Conservation (phyloP, 1,140 invertebrate species). For the Procambarus clarkii region DNA sequence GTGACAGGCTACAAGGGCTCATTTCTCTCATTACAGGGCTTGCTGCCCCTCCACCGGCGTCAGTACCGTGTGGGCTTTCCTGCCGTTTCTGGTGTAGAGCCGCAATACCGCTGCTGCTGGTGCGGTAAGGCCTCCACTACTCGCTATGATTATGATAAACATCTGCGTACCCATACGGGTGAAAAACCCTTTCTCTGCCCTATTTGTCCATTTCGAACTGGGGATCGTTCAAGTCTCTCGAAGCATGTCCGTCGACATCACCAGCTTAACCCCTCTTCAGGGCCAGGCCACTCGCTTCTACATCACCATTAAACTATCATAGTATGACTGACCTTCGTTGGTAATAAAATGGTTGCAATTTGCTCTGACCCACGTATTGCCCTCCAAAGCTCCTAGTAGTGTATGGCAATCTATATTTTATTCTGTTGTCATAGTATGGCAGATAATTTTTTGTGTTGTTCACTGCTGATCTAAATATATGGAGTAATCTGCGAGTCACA, state of each 20-base stretch:
- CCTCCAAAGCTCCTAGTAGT: background rate
- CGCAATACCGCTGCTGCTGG: constrained; percentile 54
- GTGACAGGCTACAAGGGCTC: constrained; percentile 45
- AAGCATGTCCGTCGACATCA: constrained; percentile 62
- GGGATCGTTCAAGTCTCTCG: constrained; percentile 58
- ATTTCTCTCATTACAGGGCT: constrained; percentile 58
- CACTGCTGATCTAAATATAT: background rate
- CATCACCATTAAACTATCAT: constrained; percentile 3
- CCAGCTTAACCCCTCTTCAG: constrained; percentile 6
- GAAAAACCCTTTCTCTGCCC: constrained; percentile 69
- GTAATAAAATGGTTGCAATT: background rate
- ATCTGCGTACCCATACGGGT: constrained; percentile 68
- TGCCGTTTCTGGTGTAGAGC: constrained; percentile 26
- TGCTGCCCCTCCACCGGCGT: constrained; percentile 52
- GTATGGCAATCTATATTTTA: background rate
- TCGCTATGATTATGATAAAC: constrained; percentile 70
- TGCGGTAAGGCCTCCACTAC: constrained; percentile 65
- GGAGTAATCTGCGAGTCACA: background rate
- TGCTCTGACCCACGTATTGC: background rate
- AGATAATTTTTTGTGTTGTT: background rate
- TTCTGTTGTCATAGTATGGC: background rate
- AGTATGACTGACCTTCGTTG: background rate
- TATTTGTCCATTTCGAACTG: constrained; percentile 66
- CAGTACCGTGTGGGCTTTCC: constrained; percentile 22
- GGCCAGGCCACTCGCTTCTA: background rate